Conservation (phyloP, 2,113 vertebrate species). For the Condylura cristata region DNA sequence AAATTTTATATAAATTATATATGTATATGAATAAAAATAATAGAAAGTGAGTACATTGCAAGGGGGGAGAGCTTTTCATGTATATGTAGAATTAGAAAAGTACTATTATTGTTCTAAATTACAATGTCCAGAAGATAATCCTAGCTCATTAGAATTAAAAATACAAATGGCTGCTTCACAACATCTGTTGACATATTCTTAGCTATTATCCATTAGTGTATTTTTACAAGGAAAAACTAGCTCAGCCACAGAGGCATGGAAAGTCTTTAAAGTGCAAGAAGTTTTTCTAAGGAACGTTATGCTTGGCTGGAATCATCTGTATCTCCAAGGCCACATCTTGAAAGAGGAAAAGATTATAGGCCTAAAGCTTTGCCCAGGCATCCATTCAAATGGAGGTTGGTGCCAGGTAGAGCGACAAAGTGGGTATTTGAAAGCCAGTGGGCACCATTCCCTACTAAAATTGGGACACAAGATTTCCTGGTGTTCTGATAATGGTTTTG, state of each 20-base stretch:
- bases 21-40: background rate
- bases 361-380: background rate
- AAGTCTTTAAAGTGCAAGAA: background rate
- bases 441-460: background rate
- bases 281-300: constrained; percentile 12
- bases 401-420: background rate
- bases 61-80: background rate
- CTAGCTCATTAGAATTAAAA: constrained; percentile 20
- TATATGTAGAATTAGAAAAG: background rate
- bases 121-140: background rate
- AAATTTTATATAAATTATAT: background rate
- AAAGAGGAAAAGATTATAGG: background rate
- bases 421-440: background rate
- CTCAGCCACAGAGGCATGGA: background rate
- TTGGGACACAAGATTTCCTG: constrained; percentile 40
- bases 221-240: constrained; percentile 22
- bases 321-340: background rate
- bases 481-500: background rate
- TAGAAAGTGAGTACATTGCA: background rate
- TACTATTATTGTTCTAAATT: constrained; percentile 51
- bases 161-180: constrained; percentile 14
- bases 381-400: background rate
- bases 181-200: background rate
- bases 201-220: background rate
- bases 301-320: constrained; percentile 8